phyloP scores from a whole-genome alignment of 2,888 invertebrate genomes.

The Eupithecia inturbata region DNA sequence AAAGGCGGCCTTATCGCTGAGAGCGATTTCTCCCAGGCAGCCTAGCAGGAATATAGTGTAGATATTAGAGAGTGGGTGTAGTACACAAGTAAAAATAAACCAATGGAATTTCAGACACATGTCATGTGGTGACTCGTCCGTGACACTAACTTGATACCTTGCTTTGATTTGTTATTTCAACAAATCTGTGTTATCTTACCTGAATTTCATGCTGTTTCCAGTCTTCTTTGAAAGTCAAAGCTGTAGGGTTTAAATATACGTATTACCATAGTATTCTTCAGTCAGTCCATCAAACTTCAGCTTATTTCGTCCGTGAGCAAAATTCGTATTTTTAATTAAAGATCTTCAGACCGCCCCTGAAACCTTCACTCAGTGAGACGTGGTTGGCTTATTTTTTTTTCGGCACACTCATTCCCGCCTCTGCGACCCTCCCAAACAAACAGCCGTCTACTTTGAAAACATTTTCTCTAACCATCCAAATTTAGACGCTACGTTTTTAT shows the following conservation, averaged over 20 bases:
- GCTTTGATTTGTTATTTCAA: neutral
- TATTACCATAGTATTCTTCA: constrained; percentile 2
- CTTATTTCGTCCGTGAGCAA: constrained; percentile 72
- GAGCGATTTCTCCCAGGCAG: no score
- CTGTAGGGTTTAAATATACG: neutral
- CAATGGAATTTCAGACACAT: neutral
- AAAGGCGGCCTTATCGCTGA: no score
- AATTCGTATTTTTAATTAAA: constrained; percentile 81
- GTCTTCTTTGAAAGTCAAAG: neutral
- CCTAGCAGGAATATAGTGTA: no score
- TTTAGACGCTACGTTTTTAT: constrained; percentile 23
- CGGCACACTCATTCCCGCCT: constrained; percentile 83
- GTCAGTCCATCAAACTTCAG: constrained; percentile 62
- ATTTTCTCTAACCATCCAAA: constrained; percentile 51
- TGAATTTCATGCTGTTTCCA: neutral
- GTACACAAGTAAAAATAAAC: neutral
- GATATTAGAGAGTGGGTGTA: no score
- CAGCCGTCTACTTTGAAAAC: constrained; percentile 81
- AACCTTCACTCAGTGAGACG: constrained; percentile 82
- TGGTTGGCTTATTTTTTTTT: constrained; percentile 84
- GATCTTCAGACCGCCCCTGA: constrained; percentile 80
- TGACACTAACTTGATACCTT: neutral
- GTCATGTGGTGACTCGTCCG: no score
- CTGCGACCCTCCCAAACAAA: constrained; percentile 84
- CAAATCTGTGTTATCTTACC: neutral